A percentile compares a stretch with the other conserved stretches of the same genome.
These are phyloP conservation scores for Phyllotreta cruciferae DNA, from an alignment of 2,888 invertebrate genomes.

Conservation along the genomic window DNA sequence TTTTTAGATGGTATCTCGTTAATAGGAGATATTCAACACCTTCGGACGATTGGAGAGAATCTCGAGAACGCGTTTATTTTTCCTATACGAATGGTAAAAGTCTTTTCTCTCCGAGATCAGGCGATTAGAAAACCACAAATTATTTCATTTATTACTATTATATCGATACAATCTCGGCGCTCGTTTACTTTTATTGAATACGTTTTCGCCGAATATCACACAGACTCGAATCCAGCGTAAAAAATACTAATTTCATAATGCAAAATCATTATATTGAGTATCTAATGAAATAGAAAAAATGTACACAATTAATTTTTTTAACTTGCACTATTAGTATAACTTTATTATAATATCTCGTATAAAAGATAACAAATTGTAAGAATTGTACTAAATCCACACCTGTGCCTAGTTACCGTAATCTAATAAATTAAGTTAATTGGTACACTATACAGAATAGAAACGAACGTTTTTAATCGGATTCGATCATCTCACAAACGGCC, in stretches of 20 bases:
- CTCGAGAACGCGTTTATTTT: constrained; percentile 15
- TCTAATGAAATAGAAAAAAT: too few species aligned
- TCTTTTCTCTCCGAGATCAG: constrained; percentile 30
- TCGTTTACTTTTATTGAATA: constrained; percentile 33
- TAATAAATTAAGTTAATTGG: constrained; percentile 36
- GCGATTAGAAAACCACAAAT: constrained; percentile 30
- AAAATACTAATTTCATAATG: background rate
- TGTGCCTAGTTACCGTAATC: constrained; percentile 30
- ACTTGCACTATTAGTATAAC: background rate
- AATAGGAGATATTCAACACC: constrained; percentile 26
- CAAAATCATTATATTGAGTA: background rate
- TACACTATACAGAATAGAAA: constrained; percentile 26
- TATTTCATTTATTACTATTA: constrained; percentile 33
- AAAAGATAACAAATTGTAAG: too few species aligned
- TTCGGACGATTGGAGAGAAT: background rate
- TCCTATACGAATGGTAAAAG: constrained; percentile 28
- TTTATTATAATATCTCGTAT: background rate
- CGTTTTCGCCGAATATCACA: constrained; percentile 20
- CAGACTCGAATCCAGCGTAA: constrained; percentile 9
- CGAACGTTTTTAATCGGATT: constrained; percentile 34
- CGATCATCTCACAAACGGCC: constrained; percentile 33
- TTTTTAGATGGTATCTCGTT: constrained; percentile 22
- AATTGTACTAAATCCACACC: background rate
- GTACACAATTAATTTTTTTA: background rate
- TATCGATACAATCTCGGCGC: constrained; percentile 28